Evolutionary conservation across 2,113 vertebrate genomes (phyloP), one percentile per base, ranked within the genome.

Genomic region (Panthera uncia): DNA sequence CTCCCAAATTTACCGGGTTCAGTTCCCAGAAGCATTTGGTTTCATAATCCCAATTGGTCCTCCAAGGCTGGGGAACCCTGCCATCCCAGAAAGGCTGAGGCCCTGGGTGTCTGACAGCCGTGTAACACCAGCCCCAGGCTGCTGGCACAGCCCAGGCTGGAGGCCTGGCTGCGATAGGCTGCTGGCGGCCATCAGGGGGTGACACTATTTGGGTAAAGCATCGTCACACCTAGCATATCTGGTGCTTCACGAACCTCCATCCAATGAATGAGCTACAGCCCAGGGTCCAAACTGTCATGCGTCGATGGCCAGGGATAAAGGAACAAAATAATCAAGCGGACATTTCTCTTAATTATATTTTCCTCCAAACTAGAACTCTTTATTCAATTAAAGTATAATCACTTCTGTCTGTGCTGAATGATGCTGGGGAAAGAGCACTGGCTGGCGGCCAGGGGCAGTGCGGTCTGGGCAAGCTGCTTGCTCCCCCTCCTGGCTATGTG

Each of bases 201-300:
- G 73, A 41, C 1, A 9, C 4, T 15, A 1, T 52, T 9, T 2
- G 16, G 33, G 18, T 52, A 31, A 15, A 36, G 1, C 3, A 48
- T 2, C 0, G 0, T 6, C 18, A 13, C 27, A 10, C 9, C 5
- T 3, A 11, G 80, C 33, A 45, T n/a, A 2, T 1, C 14, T 9
- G 38, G 14, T 5, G 1, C 36, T 29, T 71, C 23, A 0, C 55
- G 1, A 19, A 27, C 36, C 33, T 31, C 69, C 36, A n/a, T 18
- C 29, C 76, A 4, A 18, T 1, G 31, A 5, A 38, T 5, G 71
- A 92, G 71, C 41, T 57, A 7, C 5, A 41, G 55, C 38, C 25
- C 7, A 1, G 1, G 16, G 29, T 65, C 68, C 33, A 38, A 45
- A 21, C 1, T 2, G 25, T 19, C 68, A 16, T 3, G 9, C 4